These are phyloP conservation scores for Rhagoletis zephyria DNA, from an alignment of 1,140 invertebrate species.

Conservation along the genomic window DNA sequence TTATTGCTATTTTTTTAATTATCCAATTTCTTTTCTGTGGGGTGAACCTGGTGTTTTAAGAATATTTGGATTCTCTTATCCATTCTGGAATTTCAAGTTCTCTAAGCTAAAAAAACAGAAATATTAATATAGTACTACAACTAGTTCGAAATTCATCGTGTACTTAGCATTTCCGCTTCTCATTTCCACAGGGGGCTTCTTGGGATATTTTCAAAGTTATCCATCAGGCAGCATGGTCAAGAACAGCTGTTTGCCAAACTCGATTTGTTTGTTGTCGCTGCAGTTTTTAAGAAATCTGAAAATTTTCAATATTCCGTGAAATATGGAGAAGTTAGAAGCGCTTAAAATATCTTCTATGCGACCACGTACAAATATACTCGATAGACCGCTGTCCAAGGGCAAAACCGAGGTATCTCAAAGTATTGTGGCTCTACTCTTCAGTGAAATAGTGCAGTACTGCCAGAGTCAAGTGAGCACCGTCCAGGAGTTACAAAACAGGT, in stretches of 20 bases:
- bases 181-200: neutral
- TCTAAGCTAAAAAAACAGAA: no score
- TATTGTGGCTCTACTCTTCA: conserved; percentile 95
- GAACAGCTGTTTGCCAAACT: conserved; percentile 20
- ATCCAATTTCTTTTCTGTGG: no score
- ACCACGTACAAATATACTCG: conserved; percentile 87
- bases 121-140: no score
- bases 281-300: neutral
- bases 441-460: conserved; percentile 98
- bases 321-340: conserved; percentile 70
- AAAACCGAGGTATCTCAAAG: conserved; percentile 93
- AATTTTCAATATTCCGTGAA: neutral
- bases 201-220: neutral
- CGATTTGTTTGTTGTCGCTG: neutral
- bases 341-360: conserved; percentile 73
- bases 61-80: no score
- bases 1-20: no score
- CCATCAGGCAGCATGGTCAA: neutral
- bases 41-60: no score
- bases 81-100: no score
- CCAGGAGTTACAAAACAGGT: conserved; percentile 86
- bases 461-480: conserved; percentile 96
- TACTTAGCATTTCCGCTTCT: neutral
- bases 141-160: no score
- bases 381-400: conserved; percentile 92